phyloP scores from a whole-genome alignment of 2,888 invertebrate species.

The Phaonia tiefii region DNA sequence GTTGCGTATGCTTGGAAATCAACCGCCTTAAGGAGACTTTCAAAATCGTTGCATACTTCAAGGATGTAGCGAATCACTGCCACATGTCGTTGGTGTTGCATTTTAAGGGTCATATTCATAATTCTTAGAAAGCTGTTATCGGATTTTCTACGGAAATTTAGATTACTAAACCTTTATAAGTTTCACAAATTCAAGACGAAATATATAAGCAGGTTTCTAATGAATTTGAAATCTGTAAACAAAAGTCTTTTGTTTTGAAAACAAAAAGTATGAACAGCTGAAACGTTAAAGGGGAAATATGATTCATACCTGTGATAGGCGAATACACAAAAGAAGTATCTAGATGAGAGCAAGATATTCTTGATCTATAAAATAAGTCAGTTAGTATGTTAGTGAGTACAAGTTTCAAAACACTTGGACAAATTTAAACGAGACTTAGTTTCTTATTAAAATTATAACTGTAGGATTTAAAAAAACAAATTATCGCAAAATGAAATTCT shows the following conservation, averaged over 20 bases:
- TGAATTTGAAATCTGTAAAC: neutral
- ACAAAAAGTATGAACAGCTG: conserved; percentile 13
- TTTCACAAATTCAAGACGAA: no score
- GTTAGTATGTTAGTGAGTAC: conserved; percentile 39
- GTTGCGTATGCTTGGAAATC: no score
- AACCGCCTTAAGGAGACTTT: no score
- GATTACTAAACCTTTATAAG: no score
- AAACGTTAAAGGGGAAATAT: neutral
- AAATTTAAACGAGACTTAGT: conserved; percentile 3
- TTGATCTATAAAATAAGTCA: neutral
- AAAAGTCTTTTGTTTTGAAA: conserved; percentile 14
- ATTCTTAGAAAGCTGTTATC: no score
- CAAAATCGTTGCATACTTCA: no score
- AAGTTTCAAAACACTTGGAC: conserved; percentile 33
- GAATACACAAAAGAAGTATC: neutral
- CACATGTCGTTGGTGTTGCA: no score
- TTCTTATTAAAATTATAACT: no score
- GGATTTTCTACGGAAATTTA: no score
- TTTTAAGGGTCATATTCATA: no score
- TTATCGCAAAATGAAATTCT: conserved; percentile 41
- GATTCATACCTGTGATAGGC: conserved; percentile 41
- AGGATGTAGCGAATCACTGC: no score
- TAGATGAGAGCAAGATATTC: conserved; percentile 12
- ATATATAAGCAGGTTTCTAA: no score
- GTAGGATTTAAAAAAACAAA: neutral